Conservation (phyloP, 2,113 vertebrate genomes). For the Carassius carassius region DNA sequence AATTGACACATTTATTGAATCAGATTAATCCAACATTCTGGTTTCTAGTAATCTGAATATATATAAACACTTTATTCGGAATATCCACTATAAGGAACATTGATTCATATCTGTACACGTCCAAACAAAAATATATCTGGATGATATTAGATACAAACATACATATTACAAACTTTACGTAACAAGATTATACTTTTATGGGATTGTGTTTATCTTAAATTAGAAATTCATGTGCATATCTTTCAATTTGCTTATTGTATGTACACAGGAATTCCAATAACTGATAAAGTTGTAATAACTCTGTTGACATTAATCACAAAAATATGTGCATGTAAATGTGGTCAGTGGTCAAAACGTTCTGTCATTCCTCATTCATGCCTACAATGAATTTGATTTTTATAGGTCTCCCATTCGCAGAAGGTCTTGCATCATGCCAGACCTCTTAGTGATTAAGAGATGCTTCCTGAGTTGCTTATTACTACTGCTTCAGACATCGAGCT, state of each 20-base stretch:
- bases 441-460: slow-evolving; percentile 37
- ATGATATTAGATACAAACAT: neutral
- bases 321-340: neutral
- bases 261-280: neutral
- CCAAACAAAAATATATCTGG: neutral
- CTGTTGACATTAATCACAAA: neutral
- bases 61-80: neutral
- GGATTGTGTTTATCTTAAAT: neutral
- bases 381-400: slow-evolving; percentile 13
- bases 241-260: neutral
- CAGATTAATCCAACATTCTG: neutral
- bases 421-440: slow-evolving; percentile 35
- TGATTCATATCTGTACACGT: neutral
- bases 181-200: neutral
- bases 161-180: neutral
- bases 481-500: slow-evolving; percentile 34
- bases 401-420: slow-evolving; percentile 26
- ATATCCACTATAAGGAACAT: neutral
- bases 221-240: neutral
- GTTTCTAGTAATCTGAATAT: neutral
- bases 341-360: neutral
- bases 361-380: neutral
- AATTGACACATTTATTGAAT: neutral
- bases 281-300: neutral
- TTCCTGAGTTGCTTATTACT: slow-evolving; percentile 45